phyloP scores from a whole-genome alignment of 2,888 invertebrate genomes.

The Mythimna ferrago region DNA sequence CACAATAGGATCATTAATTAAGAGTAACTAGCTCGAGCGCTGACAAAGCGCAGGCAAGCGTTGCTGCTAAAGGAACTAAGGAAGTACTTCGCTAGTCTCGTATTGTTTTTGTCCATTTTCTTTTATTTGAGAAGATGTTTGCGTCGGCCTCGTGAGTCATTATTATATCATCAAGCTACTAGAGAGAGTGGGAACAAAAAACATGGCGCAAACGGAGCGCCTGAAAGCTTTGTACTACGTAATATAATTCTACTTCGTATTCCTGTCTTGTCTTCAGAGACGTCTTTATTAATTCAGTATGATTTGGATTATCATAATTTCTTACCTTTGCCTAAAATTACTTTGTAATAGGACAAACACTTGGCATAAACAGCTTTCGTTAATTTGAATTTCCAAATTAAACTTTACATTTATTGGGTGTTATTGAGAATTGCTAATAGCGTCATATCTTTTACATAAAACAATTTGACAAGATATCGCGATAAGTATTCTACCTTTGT shows the following conservation, averaged over 20 bases:
- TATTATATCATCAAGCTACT: slow-evolving; percentile 64
- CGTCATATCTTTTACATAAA: slow-evolving; percentile 17
- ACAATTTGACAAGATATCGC: slow-evolving; percentile 14
- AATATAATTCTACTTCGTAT: slow-evolving; percentile 61
- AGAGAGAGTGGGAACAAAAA: slow-evolving; percentile 56
- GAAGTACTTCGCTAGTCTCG: slow-evolving; percentile 39
- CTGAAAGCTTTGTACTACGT: slow-evolving; percentile 59
- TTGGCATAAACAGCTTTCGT: slow-evolving; percentile 66
- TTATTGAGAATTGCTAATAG: slow-evolving; percentile 42
- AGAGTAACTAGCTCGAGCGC: slow-evolving; percentile 46
- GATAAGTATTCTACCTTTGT: slow-evolving; percentile 23
- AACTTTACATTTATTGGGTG: slow-evolving; percentile 50
- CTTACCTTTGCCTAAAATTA: slow-evolving; percentile 69
- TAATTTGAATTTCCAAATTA: slow-evolving; percentile 64
- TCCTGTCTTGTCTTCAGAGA: slow-evolving; percentile 56
- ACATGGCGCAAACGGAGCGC: slow-evolving; percentile 36
- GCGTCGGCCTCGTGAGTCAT: slow-evolving; percentile 58
- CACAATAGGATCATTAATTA: slow-evolving; percentile 57
- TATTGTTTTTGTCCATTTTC: slow-evolving; percentile 58
- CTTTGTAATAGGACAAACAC: slow-evolving; percentile 69
- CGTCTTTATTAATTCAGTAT: slow-evolving; percentile 72
- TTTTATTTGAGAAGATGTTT: slow-evolving; percentile 55
- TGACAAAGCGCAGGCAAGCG: slow-evolving; percentile 53
- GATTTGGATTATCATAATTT: slow-evolving; percentile 72
- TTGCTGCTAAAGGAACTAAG: slow-evolving; percentile 31